Conservation (phyloP, 2,888 invertebrate genomes). For the Drosophila crucigera region DNA sequence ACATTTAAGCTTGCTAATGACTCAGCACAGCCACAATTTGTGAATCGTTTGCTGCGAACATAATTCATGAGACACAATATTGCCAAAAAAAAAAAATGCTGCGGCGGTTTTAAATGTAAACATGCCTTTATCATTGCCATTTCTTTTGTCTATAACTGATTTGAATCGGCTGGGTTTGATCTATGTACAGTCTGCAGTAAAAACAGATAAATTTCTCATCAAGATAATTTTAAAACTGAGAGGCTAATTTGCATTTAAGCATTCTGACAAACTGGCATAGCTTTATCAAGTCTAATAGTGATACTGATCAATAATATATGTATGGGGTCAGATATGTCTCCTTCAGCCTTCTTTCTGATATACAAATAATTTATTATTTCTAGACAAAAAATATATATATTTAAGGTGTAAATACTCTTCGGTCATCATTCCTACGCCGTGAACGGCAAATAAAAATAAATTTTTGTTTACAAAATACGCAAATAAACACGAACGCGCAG, state of each 20-base stretch:
- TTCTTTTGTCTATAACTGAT: background rate
- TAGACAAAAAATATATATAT: background rate
- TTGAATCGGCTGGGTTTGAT: background rate
- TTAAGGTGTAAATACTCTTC: background rate
- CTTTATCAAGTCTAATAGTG: background rate
- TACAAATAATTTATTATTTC: background rate
- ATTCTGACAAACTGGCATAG: background rate
- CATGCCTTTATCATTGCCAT: background rate
- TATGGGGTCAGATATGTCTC: background rate
- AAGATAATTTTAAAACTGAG: background rate
- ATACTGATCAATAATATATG: background rate
- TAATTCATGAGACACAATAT: background rate
- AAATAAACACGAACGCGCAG: background rate
- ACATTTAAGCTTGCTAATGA: no score
- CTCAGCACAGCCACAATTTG: no score
- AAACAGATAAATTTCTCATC: background rate
- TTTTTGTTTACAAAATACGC: slow-evolving; percentile 1
- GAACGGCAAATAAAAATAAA: background rate
- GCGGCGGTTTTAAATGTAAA: background rate
- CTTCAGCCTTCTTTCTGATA: background rate
- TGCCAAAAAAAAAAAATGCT: background rate
- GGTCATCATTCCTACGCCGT: background rate
- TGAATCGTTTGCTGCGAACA: no score
- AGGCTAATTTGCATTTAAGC: background rate
- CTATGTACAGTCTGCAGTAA: background rate